phyloP scores from a whole-genome alignment of 2,113 vertebrate genomes.

The Proteles cristata region DNA sequence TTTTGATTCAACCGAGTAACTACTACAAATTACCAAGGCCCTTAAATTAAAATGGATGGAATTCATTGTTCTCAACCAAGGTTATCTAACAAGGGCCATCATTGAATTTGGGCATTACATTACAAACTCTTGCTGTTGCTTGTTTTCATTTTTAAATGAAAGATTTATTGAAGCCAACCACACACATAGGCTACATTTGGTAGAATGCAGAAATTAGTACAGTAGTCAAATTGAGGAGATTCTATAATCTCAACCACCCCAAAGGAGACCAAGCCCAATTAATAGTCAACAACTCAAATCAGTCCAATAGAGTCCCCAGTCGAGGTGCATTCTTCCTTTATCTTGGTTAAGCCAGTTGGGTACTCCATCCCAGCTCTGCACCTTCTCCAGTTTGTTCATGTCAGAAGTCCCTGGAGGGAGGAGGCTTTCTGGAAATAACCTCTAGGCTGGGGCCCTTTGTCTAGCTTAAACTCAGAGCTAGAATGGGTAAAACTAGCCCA shows the following conservation, averaged over 20 bases:
- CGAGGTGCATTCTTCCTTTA: slow-evolving; percentile 76
- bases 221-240: slow-evolving; percentile 61
- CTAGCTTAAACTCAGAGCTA: slow-evolving; percentile 51
- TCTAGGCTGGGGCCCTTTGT: slow-evolving; percentile 49
- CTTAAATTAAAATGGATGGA: slow-evolving; percentile 41
- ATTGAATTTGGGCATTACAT: slow-evolving; percentile 67
- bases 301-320: slow-evolving; percentile 74
- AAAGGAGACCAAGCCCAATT: slow-evolving; percentile 68
- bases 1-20: slow-evolving; percentile 51
- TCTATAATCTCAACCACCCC: slow-evolving; percentile 75
- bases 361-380: slow-evolving; percentile 76
- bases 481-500: slow-evolving; percentile 33
- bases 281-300: slow-evolving; percentile 68
- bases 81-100: slow-evolving; percentile 49
- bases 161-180: slow-evolving; percentile 82
- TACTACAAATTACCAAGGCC: slow-evolving; percentile 57
- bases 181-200: slow-evolving; percentile 79
- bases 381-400: slow-evolving; percentile 76
- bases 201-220: slow-evolving; percentile 74
- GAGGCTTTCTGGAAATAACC: slow-evolving; percentile 79
- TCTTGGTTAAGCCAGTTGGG: slow-evolving; percentile 75
- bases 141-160: slow-evolving; percentile 78
- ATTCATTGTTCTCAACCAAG: slow-evolving; percentile 54
- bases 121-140: slow-evolving; percentile 82
- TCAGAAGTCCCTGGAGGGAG: slow-evolving; percentile 77